A percentile compares a stretch with the other conserved stretches of the same genome.
These are phyloP conservation scores for Camponotus floridanus DNA, from an alignment of 1,140 invertebrate genomes.

Conservation along the genomic window DNA sequence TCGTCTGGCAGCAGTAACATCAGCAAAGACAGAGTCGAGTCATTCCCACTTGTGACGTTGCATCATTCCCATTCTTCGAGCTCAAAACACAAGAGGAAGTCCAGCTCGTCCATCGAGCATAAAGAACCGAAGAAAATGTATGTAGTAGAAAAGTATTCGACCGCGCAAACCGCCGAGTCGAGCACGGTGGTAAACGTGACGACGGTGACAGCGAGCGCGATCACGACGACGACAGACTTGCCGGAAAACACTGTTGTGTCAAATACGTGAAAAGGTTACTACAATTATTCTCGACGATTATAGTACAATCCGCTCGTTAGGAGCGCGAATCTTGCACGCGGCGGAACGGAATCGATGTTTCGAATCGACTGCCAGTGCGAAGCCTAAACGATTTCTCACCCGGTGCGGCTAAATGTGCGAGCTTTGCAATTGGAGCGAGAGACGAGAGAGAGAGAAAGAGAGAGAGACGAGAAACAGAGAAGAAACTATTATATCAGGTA, in stretches of 20 bases:
- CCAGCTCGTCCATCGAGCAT: slow-evolving; percentile 61
- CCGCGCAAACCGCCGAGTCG: slow-evolving; percentile 37
- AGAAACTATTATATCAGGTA: slow-evolving; percentile 6
- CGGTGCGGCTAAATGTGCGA: not conserved
- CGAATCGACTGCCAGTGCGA: not conserved
- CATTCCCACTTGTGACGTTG: slow-evolving; percentile 37
- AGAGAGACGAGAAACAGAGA: not conserved
- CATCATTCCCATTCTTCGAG: slow-evolving; percentile 74
- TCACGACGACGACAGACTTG: slow-evolving; percentile 39
- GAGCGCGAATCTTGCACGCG: not conserved
- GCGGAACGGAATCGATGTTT: slow-evolving; percentile 16
- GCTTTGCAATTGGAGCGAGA: not conserved
- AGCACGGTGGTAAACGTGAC: slow-evolving; percentile 19
- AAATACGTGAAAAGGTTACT: slow-evolving; percentile 70
- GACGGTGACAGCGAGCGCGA: not conserved
- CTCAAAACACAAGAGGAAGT: slow-evolving; percentile 76
- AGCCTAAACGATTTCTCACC: slow-evolving; percentile 45
- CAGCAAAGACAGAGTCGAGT: slow-evolving; percentile 5
- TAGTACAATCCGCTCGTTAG: slow-evolving; percentile 69
- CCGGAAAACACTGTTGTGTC: slow-evolving; percentile 61
- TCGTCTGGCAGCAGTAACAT: slow-evolving; percentile 60
- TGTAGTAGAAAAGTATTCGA: slow-evolving; percentile 49
- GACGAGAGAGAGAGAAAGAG: not conserved
- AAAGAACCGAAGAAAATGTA: slow-evolving; percentile 62
- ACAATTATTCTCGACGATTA: slow-evolving; percentile 34